Base-by-base conservation (phyloP, 1,140 invertebrate species). In the Hormaphis cornu region DNA sequence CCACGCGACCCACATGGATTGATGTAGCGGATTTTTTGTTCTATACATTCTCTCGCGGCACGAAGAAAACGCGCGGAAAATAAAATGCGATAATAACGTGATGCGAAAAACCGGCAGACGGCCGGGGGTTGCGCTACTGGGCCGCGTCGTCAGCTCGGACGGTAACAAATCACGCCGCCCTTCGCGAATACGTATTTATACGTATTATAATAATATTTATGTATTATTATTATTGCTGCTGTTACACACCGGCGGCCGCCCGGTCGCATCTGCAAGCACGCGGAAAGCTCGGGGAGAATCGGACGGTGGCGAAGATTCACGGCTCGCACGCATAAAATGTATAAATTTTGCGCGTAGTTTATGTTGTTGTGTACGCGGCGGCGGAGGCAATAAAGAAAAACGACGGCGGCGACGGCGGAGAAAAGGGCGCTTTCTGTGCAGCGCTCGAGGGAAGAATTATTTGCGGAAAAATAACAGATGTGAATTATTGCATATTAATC, bases 371-470 rank as follows among this genome's bases (percentile, higher is more conserved):
- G 14, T 48, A 4, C 8, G 8, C n/a, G n/a, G 5, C 22, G 9
- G 40, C 10, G 35, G 35, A 22, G 40, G 61, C 61, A 66, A 66
- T 66, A 66, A 66, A 66, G 61, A 50, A 66, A 66, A 66, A 66
- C 61, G 20, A 48, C 14, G 24, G 24, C n/a, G 58, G 18, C 33
- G 58, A 14, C 20, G 71, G 88, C 87, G 69, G 87, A 87, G 70
- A 61, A 30, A 24, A 44, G 46, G 42, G 87, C 85, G 70, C 85
- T n/a, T n/a, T n/a, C n/a, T n/a, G 84, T 59, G 86, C 80, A 61
- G 46, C 16, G 33, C 33, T 33, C 56, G 28, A 30, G 70, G 24
- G 50, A 63, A 71, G 59, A 71, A 59, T 71, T 71, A 71, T 71
- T n/a, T 71, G 66, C 50, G 50, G 44, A 66, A 66, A 71, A 71